phyloP scores from a whole-genome alignment of 2,113 vertebrate genomes.

The Siniperca knerii region DNA sequence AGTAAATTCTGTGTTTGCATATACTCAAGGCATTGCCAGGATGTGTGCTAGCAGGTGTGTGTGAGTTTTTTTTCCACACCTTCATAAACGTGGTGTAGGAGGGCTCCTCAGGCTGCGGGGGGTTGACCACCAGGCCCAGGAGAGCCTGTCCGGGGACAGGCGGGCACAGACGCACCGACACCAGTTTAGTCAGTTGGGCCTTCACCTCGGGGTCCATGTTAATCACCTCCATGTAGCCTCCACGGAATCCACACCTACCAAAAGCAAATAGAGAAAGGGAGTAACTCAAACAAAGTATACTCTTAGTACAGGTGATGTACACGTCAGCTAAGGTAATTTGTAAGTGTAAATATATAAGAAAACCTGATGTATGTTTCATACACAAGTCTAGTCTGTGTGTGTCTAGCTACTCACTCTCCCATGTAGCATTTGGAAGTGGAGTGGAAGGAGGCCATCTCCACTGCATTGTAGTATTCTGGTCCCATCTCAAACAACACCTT shows the following conservation, averaged over 20 bases:
- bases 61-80: constrained; percentile 69
- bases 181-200: constrained; percentile 88
- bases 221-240: constrained; percentile 93
- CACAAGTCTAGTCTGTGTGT: too few species aligned
- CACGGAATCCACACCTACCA: constrained; percentile 91
- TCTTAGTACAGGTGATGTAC: neutral
- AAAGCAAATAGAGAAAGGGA: constrained; percentile 20
- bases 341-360: too few species aligned
- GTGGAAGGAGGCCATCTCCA: constrained; percentile 94
- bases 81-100: constrained; percentile 86
- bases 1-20: constrained; percentile 31
- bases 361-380: neutral
- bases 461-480: constrained; percentile 82
- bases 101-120: constrained; percentile 87
- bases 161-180: constrained; percentile 90
- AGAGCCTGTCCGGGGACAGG: constrained; percentile 89
- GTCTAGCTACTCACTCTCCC: constrained; percentile 89
- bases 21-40: neutral
- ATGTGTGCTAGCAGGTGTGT: neutral
- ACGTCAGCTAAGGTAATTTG: neutral
- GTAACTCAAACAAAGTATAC: constrained; percentile 4
- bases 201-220: constrained; percentile 90
- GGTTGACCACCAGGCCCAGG: constrained; percentile 86
- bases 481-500: constrained; percentile 95
- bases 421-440: constrained; percentile 96